Evolutionary conservation across 37 sponge, comb jelly and placozoan genomes (phyloP).

Genomic region (Bolinopsis microptera): DNA sequence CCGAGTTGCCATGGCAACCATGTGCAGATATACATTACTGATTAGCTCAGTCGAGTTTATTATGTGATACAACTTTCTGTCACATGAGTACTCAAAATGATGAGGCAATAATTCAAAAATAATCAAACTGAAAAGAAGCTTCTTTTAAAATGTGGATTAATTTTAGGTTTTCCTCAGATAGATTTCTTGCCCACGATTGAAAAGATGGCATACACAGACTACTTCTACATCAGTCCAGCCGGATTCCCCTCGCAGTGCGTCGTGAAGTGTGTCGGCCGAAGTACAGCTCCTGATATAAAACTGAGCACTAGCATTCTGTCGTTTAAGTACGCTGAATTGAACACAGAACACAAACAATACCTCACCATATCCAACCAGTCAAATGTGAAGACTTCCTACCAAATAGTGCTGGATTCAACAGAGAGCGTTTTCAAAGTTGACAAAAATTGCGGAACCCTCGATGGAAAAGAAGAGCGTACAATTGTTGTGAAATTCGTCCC

Average conservation of each 20-base stretch:
- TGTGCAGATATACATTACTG: background rate
- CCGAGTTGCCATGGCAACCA: background rate
- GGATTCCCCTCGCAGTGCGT: conserved; percentile 58
- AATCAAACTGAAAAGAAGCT: background rate
- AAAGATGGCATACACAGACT: background rate
- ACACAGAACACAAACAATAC: conserved; percentile 62
- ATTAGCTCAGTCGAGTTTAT: too few relatives aligned
- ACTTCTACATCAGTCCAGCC: conserved; percentile 32
- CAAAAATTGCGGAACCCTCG: conserved; percentile 69
- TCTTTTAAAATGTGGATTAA: background rate
- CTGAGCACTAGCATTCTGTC: conserved; percentile 63
- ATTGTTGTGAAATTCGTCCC: conserved; percentile 79
- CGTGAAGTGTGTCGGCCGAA: conserved; percentile 32
- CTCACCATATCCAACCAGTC: conserved; percentile 78
- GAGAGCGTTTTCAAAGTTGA: conserved; percentile 81
- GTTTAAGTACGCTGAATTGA: conserved; percentile 79
- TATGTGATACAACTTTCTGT: background rate
- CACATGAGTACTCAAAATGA: background rate
- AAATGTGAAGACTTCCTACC: conserved; percentile 69
- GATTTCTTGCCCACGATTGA: conserved; percentile 57
- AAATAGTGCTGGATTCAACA: conserved; percentile 70
- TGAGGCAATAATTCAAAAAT: background rate
- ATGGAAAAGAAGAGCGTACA: conserved; percentile 53
- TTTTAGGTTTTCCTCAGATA: background rate
- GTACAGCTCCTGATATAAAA: conserved; percentile 70